phyloP scores from a whole-genome alignment of 2,888 invertebrate species.

The Parnassius apollo region DNA sequence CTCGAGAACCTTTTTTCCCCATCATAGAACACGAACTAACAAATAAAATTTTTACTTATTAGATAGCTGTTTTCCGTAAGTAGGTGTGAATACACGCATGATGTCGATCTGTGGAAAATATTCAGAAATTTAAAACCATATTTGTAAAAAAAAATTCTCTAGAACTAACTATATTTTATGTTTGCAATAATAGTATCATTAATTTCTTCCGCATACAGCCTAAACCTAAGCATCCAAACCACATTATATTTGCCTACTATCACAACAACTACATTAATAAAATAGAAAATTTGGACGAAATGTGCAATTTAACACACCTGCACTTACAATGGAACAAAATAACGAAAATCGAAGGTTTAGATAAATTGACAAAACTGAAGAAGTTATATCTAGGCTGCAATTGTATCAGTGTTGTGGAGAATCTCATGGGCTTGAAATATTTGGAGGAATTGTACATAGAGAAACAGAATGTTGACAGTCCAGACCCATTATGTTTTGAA shows the following conservation, averaged over 20 bases:
- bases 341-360: constrained; percentile 84
- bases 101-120: no score
- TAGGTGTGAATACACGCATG: no score
- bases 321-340: constrained; percentile 91
- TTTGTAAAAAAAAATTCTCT: no score
- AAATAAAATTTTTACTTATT: no score
- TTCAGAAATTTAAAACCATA: no score
- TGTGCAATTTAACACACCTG: constrained; percentile 84
- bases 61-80: no score
- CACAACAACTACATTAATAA: constrained; percentile 90
- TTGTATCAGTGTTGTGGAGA: constrained; percentile 85
- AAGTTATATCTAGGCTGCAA: constrained; percentile 89
- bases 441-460: constrained; percentile 86
- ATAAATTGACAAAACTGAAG: constrained; percentile 83
- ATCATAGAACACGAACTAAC: no score
- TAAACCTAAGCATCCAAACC: constrained; percentile 54
- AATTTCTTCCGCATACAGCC: constrained; percentile 67
- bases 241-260: constrained; percentile 84
- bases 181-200: not conserved
- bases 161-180: no score
- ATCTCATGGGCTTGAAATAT: constrained; percentile 80
- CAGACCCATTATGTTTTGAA: constrained; percentile 85
- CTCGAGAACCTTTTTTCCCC: no score
- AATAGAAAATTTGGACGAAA: constrained; percentile 85
- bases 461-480: constrained; percentile 79